These are phyloP conservation scores for Tachycineta bicolor DNA, from an alignment of 2,113 vertebrate species.

Conservation along the genomic window DNA sequence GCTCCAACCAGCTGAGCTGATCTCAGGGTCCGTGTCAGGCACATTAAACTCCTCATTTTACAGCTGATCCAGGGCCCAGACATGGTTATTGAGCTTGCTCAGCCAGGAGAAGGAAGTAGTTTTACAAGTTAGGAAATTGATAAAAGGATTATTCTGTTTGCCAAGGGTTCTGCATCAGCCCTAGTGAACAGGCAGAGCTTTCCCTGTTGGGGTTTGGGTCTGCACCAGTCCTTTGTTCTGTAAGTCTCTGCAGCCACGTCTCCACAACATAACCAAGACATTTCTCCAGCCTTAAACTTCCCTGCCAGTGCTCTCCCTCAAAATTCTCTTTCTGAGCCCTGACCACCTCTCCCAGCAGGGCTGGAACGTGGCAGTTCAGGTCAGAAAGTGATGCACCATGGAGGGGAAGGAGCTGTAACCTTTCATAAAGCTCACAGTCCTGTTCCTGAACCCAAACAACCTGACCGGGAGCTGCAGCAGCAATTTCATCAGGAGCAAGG, in stretches of 20 bases:
- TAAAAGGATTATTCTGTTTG: not conserved
- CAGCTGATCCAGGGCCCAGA: not conserved
- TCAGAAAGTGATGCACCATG: not conserved
- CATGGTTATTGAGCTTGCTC: not conserved
- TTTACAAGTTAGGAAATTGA: not conserved
- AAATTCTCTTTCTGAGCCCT: not conserved
- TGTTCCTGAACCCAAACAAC: not conserved
- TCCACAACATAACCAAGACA: too few relatives aligned
- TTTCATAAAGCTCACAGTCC: not conserved
- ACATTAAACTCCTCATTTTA: not conserved
- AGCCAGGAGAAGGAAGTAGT: not conserved
- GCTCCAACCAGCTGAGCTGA: not conserved
- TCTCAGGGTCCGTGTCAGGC: not conserved
- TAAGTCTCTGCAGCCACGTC: not conserved
- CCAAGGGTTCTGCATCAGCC: not conserved
- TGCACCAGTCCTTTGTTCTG: not conserved
- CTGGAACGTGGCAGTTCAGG: not conserved
- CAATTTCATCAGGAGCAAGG: not conserved
- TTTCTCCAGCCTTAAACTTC: not conserved
- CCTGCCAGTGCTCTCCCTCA: fast-evolving
- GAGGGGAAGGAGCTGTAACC: not conserved
- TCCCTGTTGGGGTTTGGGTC: not conserved
- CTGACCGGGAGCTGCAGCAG: not conserved
- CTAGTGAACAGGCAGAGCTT: not conserved
- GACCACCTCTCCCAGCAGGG: not conserved